Evolutionary conservation across 2,888 invertebrate species (phyloP).

Genomic region (Pedicia rivosa): DNA sequence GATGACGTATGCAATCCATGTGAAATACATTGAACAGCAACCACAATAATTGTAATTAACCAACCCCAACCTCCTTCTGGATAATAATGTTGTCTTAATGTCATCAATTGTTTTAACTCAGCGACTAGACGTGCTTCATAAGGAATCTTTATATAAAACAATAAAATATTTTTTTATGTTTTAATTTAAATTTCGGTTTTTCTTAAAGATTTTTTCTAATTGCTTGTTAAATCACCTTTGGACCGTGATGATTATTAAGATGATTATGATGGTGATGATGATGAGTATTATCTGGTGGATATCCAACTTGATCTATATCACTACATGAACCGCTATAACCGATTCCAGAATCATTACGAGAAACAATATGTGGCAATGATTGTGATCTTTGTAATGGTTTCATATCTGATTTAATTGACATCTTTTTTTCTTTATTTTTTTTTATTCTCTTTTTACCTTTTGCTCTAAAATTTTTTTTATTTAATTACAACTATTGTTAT

Average conservation of each 20-base stretch:
- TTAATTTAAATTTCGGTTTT: no score
- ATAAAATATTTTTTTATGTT: background rate
- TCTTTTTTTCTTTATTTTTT: background rate
- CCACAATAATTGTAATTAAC: constrained; percentile 57
- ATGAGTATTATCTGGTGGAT: background rate
- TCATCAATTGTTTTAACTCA: constrained; percentile 10
- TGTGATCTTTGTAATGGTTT: constrained; percentile 7
- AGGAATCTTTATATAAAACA: constrained; percentile 7
- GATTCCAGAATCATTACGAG: constrained; percentile 8
- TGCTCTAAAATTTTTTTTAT: background rate
- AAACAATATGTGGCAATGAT: constrained; percentile 9
- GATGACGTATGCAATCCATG: constrained; percentile 56
- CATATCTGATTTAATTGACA: constrained; percentile 3
- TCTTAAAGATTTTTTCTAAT: no score
- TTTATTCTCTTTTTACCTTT: constrained; percentile 2
- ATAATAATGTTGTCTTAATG: constrained; percentile 49
- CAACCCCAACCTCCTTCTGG: constrained; percentile 83
- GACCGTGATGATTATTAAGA: background rate
- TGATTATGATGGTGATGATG: background rate
- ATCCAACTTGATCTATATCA: constrained; percentile 9
- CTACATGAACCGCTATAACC: constrained; percentile 9
- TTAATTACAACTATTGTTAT: no score
- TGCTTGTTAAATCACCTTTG: constrained; percentile 6
- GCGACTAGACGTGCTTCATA: constrained; percentile 8
- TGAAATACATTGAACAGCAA: constrained; percentile 53